Evolutionary conservation across 2,888 invertebrate genomes (phyloP).

Genomic region (Augiades crinisus): DNA sequence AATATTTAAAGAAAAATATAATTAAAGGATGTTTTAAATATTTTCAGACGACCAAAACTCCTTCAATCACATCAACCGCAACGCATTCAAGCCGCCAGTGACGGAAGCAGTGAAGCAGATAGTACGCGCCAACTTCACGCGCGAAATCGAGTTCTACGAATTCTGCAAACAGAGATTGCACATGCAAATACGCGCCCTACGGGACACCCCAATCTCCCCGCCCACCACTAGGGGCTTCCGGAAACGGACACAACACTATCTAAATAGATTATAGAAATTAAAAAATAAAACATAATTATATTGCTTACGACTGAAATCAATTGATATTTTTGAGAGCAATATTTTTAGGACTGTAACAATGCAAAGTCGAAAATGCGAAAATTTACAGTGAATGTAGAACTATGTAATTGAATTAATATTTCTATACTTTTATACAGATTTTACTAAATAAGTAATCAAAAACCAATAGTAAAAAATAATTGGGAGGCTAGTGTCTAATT

Average conservation of each 20-base stretch:
- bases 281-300: neutral
- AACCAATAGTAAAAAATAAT: too few species aligned
- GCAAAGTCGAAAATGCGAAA: too few species aligned
- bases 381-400: too few species aligned
- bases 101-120: conserved; percentile 92
- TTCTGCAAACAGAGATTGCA: conserved; percentile 93
- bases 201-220: conserved; percentile 69
- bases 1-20: neutral
- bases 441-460: too few species aligned
- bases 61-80: conserved; percentile 90
- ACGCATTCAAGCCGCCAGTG: conserved; percentile 93
- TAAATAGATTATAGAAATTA: conserved; percentile 18
- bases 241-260: conserved; percentile 31
- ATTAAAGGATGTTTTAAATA: neutral
- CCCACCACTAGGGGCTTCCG: conserved; percentile 44
- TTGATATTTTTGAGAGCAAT: neutral
- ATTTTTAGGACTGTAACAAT: too few species aligned
- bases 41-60: conserved; percentile 87
- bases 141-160: conserved; percentile 95
- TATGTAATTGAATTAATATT: too few species aligned
- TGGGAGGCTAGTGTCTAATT: too few species aligned
- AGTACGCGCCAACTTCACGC: conserved; percentile 91
- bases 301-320: neutral
- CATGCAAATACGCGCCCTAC: conserved; percentile 88
- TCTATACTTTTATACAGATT: too few species aligned